Evolutionary conservation across 1,140 invertebrate species (phyloP), one percentile per base, ranked within the genome.

Genomic region (Polypedilum vanderplanki): DNA sequence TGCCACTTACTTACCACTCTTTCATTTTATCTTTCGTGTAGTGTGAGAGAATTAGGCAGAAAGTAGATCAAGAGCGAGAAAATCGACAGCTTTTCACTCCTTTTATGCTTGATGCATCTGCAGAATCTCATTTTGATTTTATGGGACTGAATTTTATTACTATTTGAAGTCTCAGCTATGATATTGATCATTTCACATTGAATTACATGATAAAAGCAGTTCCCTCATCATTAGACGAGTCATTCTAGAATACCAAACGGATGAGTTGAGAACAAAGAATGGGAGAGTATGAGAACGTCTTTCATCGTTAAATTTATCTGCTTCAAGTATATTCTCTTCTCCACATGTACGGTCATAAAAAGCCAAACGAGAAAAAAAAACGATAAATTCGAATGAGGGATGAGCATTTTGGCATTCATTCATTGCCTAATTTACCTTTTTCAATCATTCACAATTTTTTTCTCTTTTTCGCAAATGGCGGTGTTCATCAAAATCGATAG

Each of bases 371-470:
- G 24, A 33, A 5, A 33, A 33, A 33, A 33, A 33, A 5, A 33
- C 24, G 24, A 33, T 33, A 33, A 33, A 33, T 33, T 33, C 46
- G 12, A 57, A 57, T n/a, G 10, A 33, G 12, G n/a, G 46, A 57
- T 57, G 12, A n/a, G 12, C 46, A 57, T 57, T 57, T n/a, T n/a
- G 46, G 12, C 12, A 70, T 70, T 70, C 12, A 70, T 70, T 70
- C 65, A 70, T 70, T 70, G 65, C 65, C 65, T 70, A 70, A 70
- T 70, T 70, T 70, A 70, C 65, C 65, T 70, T 70, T 70, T 70
- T 70, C 65, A 70, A 70, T 70, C 46, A 57, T 57, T 57, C 12
- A 33, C 46, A 57, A 57, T 57, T 57, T 57, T 57, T 57, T 57
- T 12, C 46, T 57, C n/a, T 57, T 57, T 46, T 46, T 46, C 41